Evolutionary conservation across 1,140 invertebrate genomes (phyloP).

Genomic region (Vanessa tameamea): DNA sequence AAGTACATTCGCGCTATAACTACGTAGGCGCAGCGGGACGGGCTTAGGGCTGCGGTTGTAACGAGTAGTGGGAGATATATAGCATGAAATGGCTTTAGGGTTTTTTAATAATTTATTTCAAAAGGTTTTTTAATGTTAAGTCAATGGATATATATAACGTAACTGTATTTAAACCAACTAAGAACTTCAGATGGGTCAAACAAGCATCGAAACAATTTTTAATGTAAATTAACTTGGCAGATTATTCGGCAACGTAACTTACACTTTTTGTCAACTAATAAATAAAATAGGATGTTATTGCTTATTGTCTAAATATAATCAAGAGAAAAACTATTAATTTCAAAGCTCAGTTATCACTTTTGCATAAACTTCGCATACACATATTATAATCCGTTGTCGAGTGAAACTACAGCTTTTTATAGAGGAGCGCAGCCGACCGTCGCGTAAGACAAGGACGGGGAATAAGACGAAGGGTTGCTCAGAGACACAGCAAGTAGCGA

Average conservation of each 20-base stretch:
- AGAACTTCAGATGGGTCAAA: too few species aligned
- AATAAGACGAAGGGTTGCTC: slow-evolving; percentile 82
- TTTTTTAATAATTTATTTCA: neutral
- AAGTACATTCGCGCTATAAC: slow-evolving; percentile 78
- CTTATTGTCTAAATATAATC: too few species aligned
- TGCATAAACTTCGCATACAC: neutral
- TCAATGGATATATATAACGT: neutral
- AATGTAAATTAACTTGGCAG: too few species aligned
- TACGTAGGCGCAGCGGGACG: slow-evolving; percentile 75
- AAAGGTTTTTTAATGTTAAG: neutral
- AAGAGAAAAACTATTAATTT: neutral
- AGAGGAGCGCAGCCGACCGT: slow-evolving; percentile 74
- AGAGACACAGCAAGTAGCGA: slow-evolving; percentile 75
- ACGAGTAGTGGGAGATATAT: slow-evolving; percentile 19
- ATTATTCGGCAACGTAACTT: too few species aligned
- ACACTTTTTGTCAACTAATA: too few species aligned
- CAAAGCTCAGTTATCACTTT: too few species aligned
- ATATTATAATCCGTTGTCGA: neutral
- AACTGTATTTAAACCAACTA: too few species aligned
- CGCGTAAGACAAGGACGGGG: slow-evolving; percentile 79
- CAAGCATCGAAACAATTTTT: too few species aligned
- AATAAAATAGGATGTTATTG: too few species aligned
- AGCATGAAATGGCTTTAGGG: neutral
- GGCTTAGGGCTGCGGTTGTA: slow-evolving; percentile 45
- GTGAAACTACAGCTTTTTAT: slow-evolving; percentile 44